Evolutionary conservation across 2,888 invertebrate species (phyloP).

Genomic region (Periphyllus acericola): DNA sequence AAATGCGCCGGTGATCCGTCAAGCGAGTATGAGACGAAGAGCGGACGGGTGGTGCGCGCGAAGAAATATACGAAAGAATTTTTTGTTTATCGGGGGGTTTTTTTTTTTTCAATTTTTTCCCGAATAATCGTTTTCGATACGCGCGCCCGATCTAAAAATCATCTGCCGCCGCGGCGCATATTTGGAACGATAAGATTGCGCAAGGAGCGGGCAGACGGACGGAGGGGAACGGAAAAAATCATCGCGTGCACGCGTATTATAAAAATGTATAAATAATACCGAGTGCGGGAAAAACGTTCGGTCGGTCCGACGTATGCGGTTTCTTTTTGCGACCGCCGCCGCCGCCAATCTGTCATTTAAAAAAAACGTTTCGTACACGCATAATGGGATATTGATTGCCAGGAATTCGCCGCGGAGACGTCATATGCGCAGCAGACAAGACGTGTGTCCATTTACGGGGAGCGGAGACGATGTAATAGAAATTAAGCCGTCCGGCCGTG

Average conservation of each 20-base stretch:
- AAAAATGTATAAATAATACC: too few relatives aligned
- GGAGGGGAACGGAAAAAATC: too few relatives aligned
- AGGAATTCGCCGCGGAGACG: slow-evolving; percentile 20
- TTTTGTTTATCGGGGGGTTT: not conserved
- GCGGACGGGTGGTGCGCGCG: not conserved
- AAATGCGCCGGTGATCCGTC: not conserved
- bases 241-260: too few relatives aligned
- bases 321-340: slow-evolving; percentile 7
- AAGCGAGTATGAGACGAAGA: not conserved
- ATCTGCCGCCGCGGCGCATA: slow-evolving; percentile 15
- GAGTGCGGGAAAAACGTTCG: not conserved
- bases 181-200: not conserved
- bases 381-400: slow-evolving; percentile 39
- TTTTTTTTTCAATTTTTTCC: not conserved
- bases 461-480: slow-evolving; percentile 36
- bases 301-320: not conserved
- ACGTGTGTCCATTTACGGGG: slow-evolving; percentile 48
- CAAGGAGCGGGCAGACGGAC: not conserved
- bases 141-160: slow-evolving; percentile 40
- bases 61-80: not conserved
- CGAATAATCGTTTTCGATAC: slow-evolving; percentile 38
- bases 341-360: slow-evolving; percentile 47
- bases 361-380: not conserved
- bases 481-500: slow-evolving; percentile 37
- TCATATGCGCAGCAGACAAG: not conserved